Percentiles rank a stretch among this genome's conserved stretches.
phyloP scores from a whole-genome alignment of 92 coral and sea anemone species.

The Bergia sp. region DNA sequence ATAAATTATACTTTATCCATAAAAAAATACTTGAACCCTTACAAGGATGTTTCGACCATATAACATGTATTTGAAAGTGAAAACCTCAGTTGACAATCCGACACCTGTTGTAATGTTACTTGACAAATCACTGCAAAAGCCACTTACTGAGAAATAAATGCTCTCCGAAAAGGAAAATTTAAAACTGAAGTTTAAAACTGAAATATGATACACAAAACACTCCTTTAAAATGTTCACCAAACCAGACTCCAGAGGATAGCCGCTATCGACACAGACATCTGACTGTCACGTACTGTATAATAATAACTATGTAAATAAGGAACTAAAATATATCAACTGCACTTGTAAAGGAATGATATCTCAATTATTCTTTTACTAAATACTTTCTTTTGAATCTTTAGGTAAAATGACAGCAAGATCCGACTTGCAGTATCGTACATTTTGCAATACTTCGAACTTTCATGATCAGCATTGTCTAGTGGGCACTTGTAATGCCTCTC shows the following conservation, averaged over 20 bases:
- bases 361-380: not conserved
- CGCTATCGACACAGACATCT: no score
- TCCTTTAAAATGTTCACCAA: no score
- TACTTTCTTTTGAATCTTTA: not conserved
- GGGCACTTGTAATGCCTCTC: constrained; percentile 27
- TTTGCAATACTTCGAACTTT: not conserved
- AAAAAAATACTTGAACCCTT: no score
- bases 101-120: not conserved
- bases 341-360: not conserved
- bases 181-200: not conserved
- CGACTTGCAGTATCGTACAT: not conserved
- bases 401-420: not conserved
- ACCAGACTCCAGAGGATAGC: no score
- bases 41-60: no score
- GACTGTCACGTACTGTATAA: not conserved
- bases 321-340: not conserved
- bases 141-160: not conserved
- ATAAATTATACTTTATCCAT: no score
- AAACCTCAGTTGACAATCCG: not conserved
- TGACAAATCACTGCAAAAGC: not conserved
- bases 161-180: not conserved
- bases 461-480: not conserved
- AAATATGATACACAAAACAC: not conserved
- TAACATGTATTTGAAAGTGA: no score
- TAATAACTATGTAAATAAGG: not conserved